These are phyloP conservation scores for Corythucha ciliata DNA, from an alignment of 2,888 invertebrate genomes.

Conservation along the genomic window DNA sequence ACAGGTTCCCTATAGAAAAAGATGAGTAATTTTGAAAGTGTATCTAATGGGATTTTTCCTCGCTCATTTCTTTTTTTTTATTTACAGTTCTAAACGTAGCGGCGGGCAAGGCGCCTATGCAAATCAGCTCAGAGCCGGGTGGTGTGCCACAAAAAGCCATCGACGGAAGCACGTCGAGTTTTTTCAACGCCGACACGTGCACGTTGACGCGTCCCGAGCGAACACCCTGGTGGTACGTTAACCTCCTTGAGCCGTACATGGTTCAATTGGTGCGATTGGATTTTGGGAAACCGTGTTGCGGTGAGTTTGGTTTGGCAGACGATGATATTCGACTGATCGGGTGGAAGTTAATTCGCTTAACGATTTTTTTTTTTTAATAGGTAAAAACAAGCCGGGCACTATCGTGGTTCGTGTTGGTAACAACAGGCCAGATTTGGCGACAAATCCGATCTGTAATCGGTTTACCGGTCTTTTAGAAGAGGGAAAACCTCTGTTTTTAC, in stretches of 20 bases:
- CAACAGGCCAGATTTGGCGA: slow-evolving; percentile 81
- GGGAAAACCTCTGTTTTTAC: slow-evolving; percentile 81
- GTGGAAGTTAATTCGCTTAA: too few species aligned
- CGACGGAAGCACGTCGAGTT: slow-evolving; percentile 78
- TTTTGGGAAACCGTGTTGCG: slow-evolving; percentile 84
- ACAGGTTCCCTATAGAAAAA: too few species aligned
- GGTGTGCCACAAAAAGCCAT: slow-evolving; percentile 85
- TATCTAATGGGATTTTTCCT: too few species aligned
- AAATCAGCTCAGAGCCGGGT: slow-evolving; percentile 69
- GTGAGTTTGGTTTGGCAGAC: slow-evolving; percentile 59
- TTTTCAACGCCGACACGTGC: slow-evolving; percentile 75
- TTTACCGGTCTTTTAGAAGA: slow-evolving; percentile 79
- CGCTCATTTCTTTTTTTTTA: too few species aligned
- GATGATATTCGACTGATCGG: too few species aligned
- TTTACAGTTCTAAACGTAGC: slow-evolving; percentile 79
- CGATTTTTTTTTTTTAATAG: slow-evolving; percentile 43
- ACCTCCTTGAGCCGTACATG: slow-evolving; percentile 88
- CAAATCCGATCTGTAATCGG: slow-evolving; percentile 84
- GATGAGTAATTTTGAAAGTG: too few species aligned
- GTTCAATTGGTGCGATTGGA: slow-evolving; percentile 83
- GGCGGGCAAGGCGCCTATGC: slow-evolving; percentile 92
- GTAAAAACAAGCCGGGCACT: slow-evolving; percentile 67
- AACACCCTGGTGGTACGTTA: slow-evolving; percentile 94
- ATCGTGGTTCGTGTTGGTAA: slow-evolving; percentile 86
- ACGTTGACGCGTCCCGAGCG: slow-evolving; percentile 73